phyloP scores from a whole-genome alignment of 2,797 vertebrate species.

The Pelodytes ibericus region DNA sequence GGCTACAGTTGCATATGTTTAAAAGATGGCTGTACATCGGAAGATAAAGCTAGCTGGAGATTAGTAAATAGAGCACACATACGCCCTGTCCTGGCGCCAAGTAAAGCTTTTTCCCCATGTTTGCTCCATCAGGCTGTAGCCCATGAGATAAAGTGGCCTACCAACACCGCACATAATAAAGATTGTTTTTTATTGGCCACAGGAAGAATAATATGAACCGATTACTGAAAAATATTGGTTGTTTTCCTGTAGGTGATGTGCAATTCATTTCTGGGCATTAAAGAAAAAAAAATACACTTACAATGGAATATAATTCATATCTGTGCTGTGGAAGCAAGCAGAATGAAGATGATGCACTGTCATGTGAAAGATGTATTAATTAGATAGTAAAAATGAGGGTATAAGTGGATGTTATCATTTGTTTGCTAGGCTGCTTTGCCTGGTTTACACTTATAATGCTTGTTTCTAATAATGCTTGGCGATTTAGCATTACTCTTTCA shows the following conservation, averaged over 20 bases:
- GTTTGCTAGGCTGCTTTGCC: not conserved
- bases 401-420: not conserved
- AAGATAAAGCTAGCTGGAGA: not conserved
- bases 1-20: not conserved
- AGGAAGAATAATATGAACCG: not conserved
- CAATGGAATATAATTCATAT: not conserved
- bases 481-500: too few species aligned
- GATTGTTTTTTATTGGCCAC: not conserved
- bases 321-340: too few species aligned
- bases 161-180: not conserved
- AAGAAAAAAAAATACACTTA: not conserved
- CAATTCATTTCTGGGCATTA: not conserved
- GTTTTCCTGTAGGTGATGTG: not conserved
- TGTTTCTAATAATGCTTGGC: not conserved
- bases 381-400: not conserved
- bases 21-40: not conserved
- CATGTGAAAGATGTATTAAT: not conserved
- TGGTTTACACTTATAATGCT: not conserved
- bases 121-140: constrained; percentile 27
- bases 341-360: not conserved
- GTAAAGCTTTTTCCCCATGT: not conserved
- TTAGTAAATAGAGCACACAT: not conserved
- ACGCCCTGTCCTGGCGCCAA: not conserved
- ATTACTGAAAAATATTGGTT: not conserved
- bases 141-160: constrained; percentile 21